Base-by-base conservation (phyloP, 2,113 vertebrate genomes). In the Chrysemys picta region DNA sequence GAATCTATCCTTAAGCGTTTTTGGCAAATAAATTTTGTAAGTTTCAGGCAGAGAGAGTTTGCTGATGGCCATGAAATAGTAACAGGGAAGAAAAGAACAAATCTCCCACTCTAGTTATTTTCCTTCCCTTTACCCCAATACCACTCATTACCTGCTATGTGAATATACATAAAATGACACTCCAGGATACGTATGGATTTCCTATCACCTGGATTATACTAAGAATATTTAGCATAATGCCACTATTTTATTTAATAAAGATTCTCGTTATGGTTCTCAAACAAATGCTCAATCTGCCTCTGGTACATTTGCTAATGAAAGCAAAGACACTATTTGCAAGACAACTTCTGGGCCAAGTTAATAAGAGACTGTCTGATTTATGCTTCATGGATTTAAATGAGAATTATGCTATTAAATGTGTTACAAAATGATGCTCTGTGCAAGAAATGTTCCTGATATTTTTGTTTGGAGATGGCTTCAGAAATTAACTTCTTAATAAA, bases 381-480 rank as follows among this genome's bases (percentile, higher is more conserved):
- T 90, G 94, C 72, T 94, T 86, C 47, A 72, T 31, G 25, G 31
- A 88, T 97, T 96, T 92, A 95, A 97, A 92, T 79, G 12, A 85
- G 54, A 81, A 89, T 87, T 93, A 80, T 53, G 45, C 24, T 90
- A 86, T 53, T 78, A 80, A 65, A 85, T 2, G 0, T 88, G 83
- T 88, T 92, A 95, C 88, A 91, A 97, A 96, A 86, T 52, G 2
- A 92, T 81, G 31, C 80, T 94, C 50, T 87, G 52, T 88, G 65
- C 54, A 94, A 90, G 25, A 93, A 93, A 22, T 21, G 35, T 87
- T 97, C 62, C 82, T 85, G 49, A 13, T 35, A 54, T 72, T 91
- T 89, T 93, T 84, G 69, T 93, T 81, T 80, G 29, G 85, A 31
- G 72, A 93, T 54, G 80, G 65, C 90, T 87, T 94, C 93, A 88